These are phyloP conservation scores for Lophotriccus pileatus DNA, from an alignment of 2,797 vertebrate species.

Conservation along the genomic window DNA sequence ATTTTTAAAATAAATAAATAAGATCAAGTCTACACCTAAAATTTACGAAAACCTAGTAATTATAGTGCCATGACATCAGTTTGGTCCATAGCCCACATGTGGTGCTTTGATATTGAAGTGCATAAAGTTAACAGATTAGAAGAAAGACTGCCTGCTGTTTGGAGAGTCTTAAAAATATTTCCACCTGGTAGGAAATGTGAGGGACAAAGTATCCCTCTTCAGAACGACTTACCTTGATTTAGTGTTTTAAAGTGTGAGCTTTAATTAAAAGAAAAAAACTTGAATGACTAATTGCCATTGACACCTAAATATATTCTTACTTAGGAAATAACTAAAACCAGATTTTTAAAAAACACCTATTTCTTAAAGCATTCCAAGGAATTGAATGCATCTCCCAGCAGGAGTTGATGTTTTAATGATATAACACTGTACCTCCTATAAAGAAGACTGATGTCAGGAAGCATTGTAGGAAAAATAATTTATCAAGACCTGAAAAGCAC, in stretches of 20 bases:
- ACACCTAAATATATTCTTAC: constrained; percentile 22
- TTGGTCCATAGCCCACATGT: neutral
- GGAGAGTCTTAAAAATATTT: constrained; percentile 33
- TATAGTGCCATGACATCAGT: neutral
- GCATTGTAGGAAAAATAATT: constrained; percentile 9
- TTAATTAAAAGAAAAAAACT: constrained; percentile 46
- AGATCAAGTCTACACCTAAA: neutral
- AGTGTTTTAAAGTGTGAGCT: constrained; percentile 7
- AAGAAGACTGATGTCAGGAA: constrained; percentile 18
- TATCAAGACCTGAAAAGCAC: neutral
- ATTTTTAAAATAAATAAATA: neutral
- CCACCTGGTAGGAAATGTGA: neutral
- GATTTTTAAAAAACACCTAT: neutral
- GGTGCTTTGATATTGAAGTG: neutral
- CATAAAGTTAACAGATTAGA: neutral
- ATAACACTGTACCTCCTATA: neutral
- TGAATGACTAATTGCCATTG: constrained; percentile 21
- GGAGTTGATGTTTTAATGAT: constrained; percentile 19
- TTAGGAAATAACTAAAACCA: constrained; percentile 3
- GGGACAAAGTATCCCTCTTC: constrained; percentile 16
- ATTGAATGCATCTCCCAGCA: neutral
- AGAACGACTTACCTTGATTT: constrained; percentile 23
- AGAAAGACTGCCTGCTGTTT: neutral
- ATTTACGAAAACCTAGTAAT: neutral
- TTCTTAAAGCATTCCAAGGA: neutral